Base-by-base conservation (phyloP, 2,113 vertebrate species). In the Quiscalus mexicanus region DNA sequence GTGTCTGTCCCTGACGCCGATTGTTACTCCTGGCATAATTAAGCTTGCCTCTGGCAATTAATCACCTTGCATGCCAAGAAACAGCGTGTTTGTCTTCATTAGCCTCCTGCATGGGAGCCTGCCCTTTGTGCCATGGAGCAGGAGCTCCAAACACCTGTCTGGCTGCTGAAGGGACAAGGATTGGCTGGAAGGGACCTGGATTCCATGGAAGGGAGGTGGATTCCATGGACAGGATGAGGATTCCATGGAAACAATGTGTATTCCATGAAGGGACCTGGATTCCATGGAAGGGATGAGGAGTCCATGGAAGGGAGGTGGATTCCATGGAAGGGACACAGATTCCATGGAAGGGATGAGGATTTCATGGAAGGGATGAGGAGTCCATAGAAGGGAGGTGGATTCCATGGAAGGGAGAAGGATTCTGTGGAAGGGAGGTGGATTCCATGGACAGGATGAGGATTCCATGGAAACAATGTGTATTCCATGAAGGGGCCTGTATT, bases 1-100 rank as follows among this genome's bases (percentile, higher is more conserved):
- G 39, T 89, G 56, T 52, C 71, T 93, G 64, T 67, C 88, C 37
- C 12, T 30, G 69, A 78, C 44, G 39, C 75, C 10, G 7, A 22
- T 53, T 73, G 84, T 83, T 91, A 50, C 67, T 65, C 42, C 63
- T 45, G 56, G 76, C 65, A 75, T 77, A 95, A 95, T 95, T 88
- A 94, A 86, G 50, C 62, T 78, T 65, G 70, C 50, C 70, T 89
- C 78, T 88, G 4, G 33, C 55, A 90, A 89, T 97, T 96, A 95
- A 95, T 97, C 95, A 97, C 90, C 90, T 63, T 81, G 90, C 78
- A 76, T 92, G 85, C 76, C 68, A 65, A 84, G 83, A 96, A 91
- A 93, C 6, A 86, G 88, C 68, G 2, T 91, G 78, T 93, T 96
- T 92, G 84, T 95, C 96, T 92, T 94, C 88, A 92, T 96, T 94